phyloP scores from a whole-genome alignment of 2,113 vertebrate species.

The Rattus norvegicus region GRCr8 NC_086035.1:21060501-21061000 shows the following conservation, averaged over 20 bases:
- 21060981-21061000: background rate
- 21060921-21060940: background rate
- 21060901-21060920: background rate
- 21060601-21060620: background rate
- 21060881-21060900: background rate
- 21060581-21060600: conserved; percentile 14
- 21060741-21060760: background rate
- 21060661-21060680: background rate
- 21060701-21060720: background rate
- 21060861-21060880: background rate
- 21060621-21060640: background rate
- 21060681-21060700: background rate
- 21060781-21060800: background rate
- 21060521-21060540: background rate
- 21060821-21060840: background rate
- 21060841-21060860: background rate
- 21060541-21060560: background rate
- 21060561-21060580: background rate
- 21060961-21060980: background rate
- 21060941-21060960: background rate
- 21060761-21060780: background rate
- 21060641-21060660: background rate
- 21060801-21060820: background rate
- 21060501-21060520: background rate
- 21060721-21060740: background rate